Percentiles rank a stretch among this genome's conserved stretches.
phyloP scores from a whole-genome alignment of 2,888 invertebrate species.

The Halocaridina rubra region DNA sequence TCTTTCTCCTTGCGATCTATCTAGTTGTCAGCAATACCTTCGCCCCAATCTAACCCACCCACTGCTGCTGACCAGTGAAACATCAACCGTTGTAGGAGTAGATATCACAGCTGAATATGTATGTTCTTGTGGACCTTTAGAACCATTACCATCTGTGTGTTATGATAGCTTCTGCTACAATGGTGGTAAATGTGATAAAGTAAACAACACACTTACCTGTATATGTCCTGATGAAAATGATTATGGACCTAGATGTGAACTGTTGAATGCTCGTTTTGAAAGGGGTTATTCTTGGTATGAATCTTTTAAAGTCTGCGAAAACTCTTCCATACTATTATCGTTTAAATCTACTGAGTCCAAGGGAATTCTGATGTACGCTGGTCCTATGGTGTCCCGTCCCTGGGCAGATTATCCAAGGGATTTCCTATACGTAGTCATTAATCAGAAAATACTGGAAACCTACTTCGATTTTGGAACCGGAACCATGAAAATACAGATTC shows the following conservation, averaged over 20 bases:
- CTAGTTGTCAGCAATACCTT: conserved; percentile 48
- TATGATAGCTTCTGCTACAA: conserved; percentile 48
- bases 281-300: conserved; percentile 60
- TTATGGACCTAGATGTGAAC: conserved; percentile 61
- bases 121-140: conserved; percentile 43
- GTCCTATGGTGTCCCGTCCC: conserved; percentile 48
- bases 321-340: conserved; percentile 39
- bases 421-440: conserved; percentile 51
- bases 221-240: conserved; percentile 35
- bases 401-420: conserved; percentile 52
- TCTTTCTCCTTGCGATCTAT: conserved; percentile 1
- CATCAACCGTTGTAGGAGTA: conserved; percentile 59
- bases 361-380: conserved; percentile 55
- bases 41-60: conserved; percentile 52
- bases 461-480: conserved; percentile 56
- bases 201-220: conserved; percentile 33
- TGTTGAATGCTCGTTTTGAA: conserved; percentile 49
- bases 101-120: conserved; percentile 47
- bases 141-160: conserved; percentile 20
- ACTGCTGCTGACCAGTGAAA: conserved; percentile 34
- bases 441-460: conserved; percentile 31
- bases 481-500: conserved; percentile 26
- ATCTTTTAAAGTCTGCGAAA: conserved; percentile 53
- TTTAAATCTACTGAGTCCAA: conserved; percentile 20
- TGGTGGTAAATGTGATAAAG: conserved; percentile 38